phyloP scores from a whole-genome alignment of 2,797 vertebrate genomes.

The Acrossocheilus fasciatus region DNA sequence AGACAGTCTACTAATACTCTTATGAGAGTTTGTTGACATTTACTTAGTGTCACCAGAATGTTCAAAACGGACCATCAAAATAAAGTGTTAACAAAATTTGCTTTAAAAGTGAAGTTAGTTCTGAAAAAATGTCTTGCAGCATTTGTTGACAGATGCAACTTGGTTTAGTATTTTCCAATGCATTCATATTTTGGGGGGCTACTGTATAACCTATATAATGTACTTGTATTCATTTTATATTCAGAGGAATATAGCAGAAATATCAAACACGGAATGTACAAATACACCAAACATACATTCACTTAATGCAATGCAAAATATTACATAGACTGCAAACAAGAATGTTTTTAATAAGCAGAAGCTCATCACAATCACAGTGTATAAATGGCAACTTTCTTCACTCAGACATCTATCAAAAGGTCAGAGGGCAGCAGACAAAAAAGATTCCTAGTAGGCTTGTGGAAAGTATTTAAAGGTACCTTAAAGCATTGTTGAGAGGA shows the following conservation, averaged over 20 bases:
- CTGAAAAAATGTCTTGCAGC: not conserved
- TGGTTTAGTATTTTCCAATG: too few species aligned
- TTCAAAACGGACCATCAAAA: too few species aligned
- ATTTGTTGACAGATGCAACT: not conserved
- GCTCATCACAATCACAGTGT: not conserved
- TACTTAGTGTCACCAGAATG: too few species aligned
- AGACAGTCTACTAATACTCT: too few species aligned
- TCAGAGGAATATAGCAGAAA: not conserved
- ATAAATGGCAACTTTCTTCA: not conserved
- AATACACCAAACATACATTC: not conserved
- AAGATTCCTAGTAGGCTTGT: not conserved
- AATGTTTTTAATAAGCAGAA: not conserved
- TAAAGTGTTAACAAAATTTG: too few species aligned
- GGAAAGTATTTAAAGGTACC: not conserved
- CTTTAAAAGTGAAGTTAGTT: not conserved
- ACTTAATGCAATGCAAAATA: not conserved
- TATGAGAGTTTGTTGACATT: too few species aligned
- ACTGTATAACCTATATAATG: not conserved
- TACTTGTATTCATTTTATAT: not conserved
- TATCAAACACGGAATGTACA: not conserved
- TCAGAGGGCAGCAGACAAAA: not conserved
- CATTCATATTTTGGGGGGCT: not conserved
- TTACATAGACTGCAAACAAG: not conserved
- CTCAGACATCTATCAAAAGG: not conserved
- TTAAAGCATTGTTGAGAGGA: conserved; percentile 12